phyloP scores from a whole-genome alignment of 2,797 vertebrate genomes.

The Monodelphis domestica region DNA sequence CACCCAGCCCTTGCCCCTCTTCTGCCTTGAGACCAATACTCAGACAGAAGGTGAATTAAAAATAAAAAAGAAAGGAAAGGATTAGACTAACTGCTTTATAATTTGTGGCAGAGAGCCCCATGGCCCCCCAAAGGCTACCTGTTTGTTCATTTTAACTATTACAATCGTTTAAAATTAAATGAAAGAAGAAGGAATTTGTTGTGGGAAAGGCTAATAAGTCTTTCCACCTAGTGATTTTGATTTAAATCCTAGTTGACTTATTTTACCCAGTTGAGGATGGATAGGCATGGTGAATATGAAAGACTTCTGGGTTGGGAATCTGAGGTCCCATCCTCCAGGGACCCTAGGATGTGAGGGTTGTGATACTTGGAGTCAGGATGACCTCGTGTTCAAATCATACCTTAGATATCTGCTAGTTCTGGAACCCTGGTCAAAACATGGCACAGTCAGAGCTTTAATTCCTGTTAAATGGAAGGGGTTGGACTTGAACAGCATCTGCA shows the following conservation, averaged over 20 bases:
- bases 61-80: too few relatives aligned
- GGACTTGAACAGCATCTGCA: too few relatives aligned
- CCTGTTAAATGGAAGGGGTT: not conserved
- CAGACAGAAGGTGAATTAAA: too few relatives aligned
- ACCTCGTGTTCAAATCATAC: not conserved
- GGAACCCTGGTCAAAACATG: not conserved
- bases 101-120: constrained; percentile 15
- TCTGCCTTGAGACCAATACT: too few relatives aligned
- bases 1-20: too few relatives aligned
- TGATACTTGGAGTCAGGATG: not conserved
- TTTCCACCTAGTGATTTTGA: constrained; percentile 47
- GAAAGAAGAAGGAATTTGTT: not conserved
- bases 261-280: not conserved
- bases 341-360: too few relatives aligned
- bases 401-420: too few relatives aligned
- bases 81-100: constrained; percentile 38
- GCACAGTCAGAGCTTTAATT: too few relatives aligned
- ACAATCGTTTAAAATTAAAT: constrained; percentile 47
- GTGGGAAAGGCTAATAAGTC: constrained; percentile 8
- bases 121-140: not conserved
- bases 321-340: too few relatives aligned
- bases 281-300: not conserved
- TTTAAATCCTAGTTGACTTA: constrained; percentile 13
- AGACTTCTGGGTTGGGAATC: not conserved
- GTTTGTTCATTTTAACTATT: too few relatives aligned